Conservation (phyloP, 1,140 invertebrate species). For the Euura lappo region DNA sequence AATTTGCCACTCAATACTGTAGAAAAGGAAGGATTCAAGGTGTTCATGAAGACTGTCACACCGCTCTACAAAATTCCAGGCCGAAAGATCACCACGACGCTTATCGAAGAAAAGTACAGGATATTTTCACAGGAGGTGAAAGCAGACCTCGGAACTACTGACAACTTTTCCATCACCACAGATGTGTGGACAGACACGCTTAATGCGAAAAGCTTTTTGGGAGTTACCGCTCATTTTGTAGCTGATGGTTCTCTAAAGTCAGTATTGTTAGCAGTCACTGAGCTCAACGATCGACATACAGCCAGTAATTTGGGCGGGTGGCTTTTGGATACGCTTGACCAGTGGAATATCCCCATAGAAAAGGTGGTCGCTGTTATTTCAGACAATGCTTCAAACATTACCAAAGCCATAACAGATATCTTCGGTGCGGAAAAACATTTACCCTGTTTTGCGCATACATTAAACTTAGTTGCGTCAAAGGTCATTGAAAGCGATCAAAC, state of each 20-base stretch:
- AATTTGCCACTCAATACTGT: conserved; percentile 33
- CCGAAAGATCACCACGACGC: not conserved
- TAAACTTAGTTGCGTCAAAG: not conserved
- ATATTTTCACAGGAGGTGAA: not conserved
- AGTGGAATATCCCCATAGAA: conserved; percentile 6
- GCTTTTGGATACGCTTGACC: not conserved
- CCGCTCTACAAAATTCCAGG: not conserved
- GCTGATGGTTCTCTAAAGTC: conserved; percentile 2
- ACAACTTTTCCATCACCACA: conserved; percentile 15
- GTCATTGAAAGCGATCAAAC: not conserved
- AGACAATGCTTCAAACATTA: conserved; percentile 42
- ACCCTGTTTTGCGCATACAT: not conserved
- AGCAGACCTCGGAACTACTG: not conserved
- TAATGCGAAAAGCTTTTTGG: conserved; percentile 23
- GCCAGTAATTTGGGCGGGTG: conserved; percentile 5
- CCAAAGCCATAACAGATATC: conserved; percentile 29
- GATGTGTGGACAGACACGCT: conserved; percentile 26
- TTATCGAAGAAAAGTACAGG: not conserved
- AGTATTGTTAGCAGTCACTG: conserved; percentile 6
- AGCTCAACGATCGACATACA: conserved; percentile 14
- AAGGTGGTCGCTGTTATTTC: conserved; percentile 29
- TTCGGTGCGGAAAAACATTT: conserved; percentile 8
- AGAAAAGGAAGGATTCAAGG: too few relatives aligned
- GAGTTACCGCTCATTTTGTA: conserved; percentile 26
- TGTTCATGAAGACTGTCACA: conserved; percentile 28